Conservation (phyloP, 2,797 vertebrate genomes). For the Chanos chanos region DNA sequence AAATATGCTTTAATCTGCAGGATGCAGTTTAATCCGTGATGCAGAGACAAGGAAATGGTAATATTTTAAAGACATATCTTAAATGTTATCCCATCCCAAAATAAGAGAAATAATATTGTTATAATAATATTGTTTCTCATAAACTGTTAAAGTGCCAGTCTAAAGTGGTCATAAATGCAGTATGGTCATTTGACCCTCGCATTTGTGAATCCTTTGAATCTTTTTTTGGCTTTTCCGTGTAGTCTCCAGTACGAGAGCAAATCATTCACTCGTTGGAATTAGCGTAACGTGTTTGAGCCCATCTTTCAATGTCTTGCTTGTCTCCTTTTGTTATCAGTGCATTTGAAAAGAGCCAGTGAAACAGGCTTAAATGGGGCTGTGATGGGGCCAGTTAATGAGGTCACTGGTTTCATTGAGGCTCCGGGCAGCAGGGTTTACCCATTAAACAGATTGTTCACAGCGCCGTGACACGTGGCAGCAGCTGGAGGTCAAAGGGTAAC, state of each 20-base stretch:
- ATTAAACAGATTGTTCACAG: conserved; percentile 34
- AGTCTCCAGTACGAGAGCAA: conserved; percentile 15
- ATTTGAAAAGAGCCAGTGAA: conserved; percentile 25
- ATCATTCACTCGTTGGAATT: conserved; percentile 3
- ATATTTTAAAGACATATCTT: no score
- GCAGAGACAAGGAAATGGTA: no score
- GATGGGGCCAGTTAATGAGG: conserved; percentile 38
- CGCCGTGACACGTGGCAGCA: conserved; percentile 25
- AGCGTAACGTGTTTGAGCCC: background rate
- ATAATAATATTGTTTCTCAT: background rate
- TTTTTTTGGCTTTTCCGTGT: background rate
- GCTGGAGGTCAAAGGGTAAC: conserved; percentile 37
- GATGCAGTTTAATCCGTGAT: no score
- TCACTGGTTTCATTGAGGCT: conserved; percentile 41
- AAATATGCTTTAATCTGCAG: no score
- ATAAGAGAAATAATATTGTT: no score
- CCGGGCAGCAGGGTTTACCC: conserved; percentile 24
- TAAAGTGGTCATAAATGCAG: no score
- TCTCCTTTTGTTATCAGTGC: conserved; percentile 16
- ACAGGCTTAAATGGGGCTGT: conserved; percentile 35
- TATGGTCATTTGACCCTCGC: no score
- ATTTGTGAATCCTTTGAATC: no score
- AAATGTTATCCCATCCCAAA: no score
- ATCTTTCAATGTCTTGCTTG: conserved; percentile 10
- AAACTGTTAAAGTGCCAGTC: no score